These are phyloP conservation scores for Stenurella melanura DNA, from an alignment of 2,888 invertebrate species.

Conservation along the genomic window DNA sequence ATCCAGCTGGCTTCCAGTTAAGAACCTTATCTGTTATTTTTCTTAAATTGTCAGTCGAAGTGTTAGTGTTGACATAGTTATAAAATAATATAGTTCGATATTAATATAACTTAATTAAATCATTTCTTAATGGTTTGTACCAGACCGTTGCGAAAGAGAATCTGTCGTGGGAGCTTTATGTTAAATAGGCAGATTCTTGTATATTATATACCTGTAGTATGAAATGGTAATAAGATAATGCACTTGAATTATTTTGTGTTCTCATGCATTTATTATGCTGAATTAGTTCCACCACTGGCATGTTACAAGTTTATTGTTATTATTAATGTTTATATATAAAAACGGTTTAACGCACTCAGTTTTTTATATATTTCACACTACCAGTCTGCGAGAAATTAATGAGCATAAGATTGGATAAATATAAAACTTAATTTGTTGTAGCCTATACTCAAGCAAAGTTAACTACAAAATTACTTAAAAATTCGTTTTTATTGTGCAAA, in stretches of 20 bases:
- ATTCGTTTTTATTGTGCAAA: too few species aligned
- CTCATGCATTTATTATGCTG: conserved; percentile 46
- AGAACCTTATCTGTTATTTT: too few species aligned
- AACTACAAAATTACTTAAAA: too few species aligned
- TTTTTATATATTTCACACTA: background rate
- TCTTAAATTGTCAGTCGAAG: too few species aligned
- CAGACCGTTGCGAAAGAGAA: conserved; percentile 28
- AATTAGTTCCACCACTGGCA: conserved; percentile 44
- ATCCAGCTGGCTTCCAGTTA: too few species aligned
- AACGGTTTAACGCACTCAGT: background rate
- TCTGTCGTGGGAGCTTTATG: conserved; percentile 45
- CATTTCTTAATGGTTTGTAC: background rate
- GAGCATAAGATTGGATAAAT: background rate
- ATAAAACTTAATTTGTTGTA: too few species aligned
- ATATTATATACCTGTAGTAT: conserved; percentile 30
- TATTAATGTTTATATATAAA: conserved; percentile 17
- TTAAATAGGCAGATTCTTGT: conserved; percentile 37
- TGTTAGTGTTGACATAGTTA: background rate
- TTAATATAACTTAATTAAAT: background rate
- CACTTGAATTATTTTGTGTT: conserved; percentile 44
- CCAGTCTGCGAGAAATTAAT: background rate
- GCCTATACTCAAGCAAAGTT: too few species aligned
- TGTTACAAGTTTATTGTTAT: conserved; percentile 11
- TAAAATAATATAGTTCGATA: background rate
- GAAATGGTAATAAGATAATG: conserved; percentile 48